Base-by-base conservation (phyloP, 2,888 invertebrate species). In the Leptarthrus brevirostris region DNA sequence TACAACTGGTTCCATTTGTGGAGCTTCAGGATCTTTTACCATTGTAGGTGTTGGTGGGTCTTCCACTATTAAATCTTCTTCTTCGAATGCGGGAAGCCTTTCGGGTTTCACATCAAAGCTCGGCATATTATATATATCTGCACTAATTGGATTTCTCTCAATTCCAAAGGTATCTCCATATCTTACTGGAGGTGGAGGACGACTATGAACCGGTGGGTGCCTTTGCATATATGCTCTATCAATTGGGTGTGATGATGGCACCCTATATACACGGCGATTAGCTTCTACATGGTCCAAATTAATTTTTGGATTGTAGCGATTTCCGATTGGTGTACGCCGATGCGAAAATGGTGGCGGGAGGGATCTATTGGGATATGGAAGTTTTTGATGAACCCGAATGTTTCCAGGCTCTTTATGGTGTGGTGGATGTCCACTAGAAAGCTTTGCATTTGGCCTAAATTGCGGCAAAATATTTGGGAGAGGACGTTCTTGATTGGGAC, bases 381-480 rank as follows among this genome's bases (percentile, higher is more conserved):
- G 34, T 44, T 72, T 72, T 18, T 44, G 56, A 40, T 80, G 81
- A 2, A 83, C 77, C 2, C 83, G 81, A n/a, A 83, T 81, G 72
- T 84, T 84, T 0, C 84, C 84, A 0, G 83, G 80, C 58, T 83
- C 83, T 77, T 83, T 82, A 74, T 82, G 82, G 74, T 80, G 80
- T 16, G 79, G 78, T 0, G 81, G 78, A 73, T 84, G 82, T 0
- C 87, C 88, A 74, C 84, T 86, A 0, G 87, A 87, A 2, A 87
- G 83, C 78, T 89, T 89, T 1, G 89, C 89, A 78, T 90, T 91
- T 0, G 92, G 92, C 34, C 91, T 86, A 78, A 92, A 92, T 79
- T 92, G 91, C 0, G 92, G 92, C 22, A 92, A 81, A 79, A 92
- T 91, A 79, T 92, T 92, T 0, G 91, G 91, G 52, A 90, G 80